These are phyloP conservation scores for Callionymus lyra DNA, from an alignment of 2,113 vertebrate species.

Conservation along the genomic window DNA sequence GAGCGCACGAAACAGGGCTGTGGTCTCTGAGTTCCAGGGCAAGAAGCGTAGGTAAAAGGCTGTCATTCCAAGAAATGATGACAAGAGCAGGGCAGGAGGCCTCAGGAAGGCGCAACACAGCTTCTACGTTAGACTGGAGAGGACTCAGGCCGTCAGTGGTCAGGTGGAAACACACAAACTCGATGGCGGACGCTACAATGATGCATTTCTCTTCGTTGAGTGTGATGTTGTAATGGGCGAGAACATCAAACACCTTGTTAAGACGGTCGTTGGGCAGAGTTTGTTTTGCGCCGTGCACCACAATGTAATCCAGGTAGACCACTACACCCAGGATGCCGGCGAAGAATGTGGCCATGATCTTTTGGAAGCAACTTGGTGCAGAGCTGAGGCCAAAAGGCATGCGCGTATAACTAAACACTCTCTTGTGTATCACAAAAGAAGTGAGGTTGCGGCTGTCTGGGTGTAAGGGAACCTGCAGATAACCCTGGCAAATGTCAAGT, in stretches of 20 bases:
- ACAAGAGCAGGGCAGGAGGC: too few relatives aligned
- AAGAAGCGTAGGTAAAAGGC: slow-evolving; percentile 1
- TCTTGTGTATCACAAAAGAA: slow-evolving; percentile 2
- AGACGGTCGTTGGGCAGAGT: too few relatives aligned
- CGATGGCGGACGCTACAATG: too few relatives aligned
- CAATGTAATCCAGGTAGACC: neutral
- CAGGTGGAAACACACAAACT: too few relatives aligned
- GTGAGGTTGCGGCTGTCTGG: slow-evolving; percentile 10
- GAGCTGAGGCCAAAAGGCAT: slow-evolving; percentile 17
- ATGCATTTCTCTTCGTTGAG: neutral
- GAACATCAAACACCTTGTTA: neutral
- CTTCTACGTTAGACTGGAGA: too few relatives aligned
- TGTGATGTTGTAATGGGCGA: neutral
- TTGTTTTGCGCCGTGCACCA: neutral
- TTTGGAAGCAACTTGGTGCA: neutral
- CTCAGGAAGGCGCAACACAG: neutral
- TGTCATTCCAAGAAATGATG: neutral
- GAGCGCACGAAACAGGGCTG: neutral
- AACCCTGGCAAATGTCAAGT: slow-evolving; percentile 13
- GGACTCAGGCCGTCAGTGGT: too few relatives aligned
- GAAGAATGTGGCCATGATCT: neutral
- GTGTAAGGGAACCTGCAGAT: slow-evolving; percentile 17
- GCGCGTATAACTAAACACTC: slow-evolving; percentile 6
- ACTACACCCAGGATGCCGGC: neutral
- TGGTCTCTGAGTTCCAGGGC: neutral